phyloP scores from a whole-genome alignment of 2,113 vertebrate species.

The Gymnobelideus leadbeateri region DNA sequence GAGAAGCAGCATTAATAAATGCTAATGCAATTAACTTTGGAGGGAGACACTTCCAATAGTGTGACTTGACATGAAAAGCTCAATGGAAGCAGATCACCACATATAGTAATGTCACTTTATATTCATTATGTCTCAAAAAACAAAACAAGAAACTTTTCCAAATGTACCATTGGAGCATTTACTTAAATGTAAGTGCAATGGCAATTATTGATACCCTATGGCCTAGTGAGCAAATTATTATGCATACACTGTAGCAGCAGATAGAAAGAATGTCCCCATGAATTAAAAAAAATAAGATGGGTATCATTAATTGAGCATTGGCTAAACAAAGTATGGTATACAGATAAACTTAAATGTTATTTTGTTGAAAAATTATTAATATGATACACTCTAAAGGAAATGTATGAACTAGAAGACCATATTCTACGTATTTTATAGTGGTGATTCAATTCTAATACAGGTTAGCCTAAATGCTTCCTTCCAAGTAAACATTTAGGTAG shows the following conservation, averaged over 20 bases:
- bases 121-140: background rate
- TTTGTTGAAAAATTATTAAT: background rate
- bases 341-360: background rate
- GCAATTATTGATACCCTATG: background rate
- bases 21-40: background rate
- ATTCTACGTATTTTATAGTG: background rate
- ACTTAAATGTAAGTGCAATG: background rate
- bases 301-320: background rate
- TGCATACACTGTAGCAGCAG: background rate
- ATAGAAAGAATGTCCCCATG: background rate
- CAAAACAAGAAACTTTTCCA: background rate
- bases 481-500: background rate
- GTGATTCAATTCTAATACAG: background rate
- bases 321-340: background rate
- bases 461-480: background rate
- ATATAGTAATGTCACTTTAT: background rate
- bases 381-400: background rate
- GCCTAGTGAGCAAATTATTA: background rate
- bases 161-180: background rate
- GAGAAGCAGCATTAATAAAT: background rate
- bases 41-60: background rate
- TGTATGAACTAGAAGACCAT: background rate
- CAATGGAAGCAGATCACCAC: background rate
- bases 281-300: background rate
- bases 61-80: background rate